Base-by-base conservation (phyloP, 2,888 invertebrate species). In the Acleris sparsana region DNA sequence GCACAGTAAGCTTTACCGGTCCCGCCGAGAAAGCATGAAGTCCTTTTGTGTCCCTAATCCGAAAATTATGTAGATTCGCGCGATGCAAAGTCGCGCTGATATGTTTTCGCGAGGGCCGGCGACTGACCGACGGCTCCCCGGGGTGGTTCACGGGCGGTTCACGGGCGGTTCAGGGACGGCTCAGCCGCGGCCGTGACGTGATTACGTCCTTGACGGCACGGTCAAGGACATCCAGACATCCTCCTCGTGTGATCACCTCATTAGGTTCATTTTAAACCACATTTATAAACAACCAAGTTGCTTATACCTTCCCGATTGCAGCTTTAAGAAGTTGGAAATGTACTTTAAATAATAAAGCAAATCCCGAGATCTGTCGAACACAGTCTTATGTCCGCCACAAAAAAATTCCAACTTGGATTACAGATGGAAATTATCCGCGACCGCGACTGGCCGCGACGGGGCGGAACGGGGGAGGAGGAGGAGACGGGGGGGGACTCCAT, bases 331-430 rank as follows among this genome's bases (percentile, higher is more conserved):
- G 48, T 59, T 63, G 33, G 58, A 63, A 55, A 63, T 59, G 39
- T 46, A 39, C 48, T 59, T 59, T 53, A 53, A 58, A 64, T 48
- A 64, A 53, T n/a, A 64, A 63, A 64, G 48, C 48, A 59, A 64
- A 64, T 25, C 46, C 39, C 46, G 52, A 58, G 63, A 64, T 59
- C 63, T 53, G 63, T 64, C 63, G 63, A 64, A 64, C 63, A 53
- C 63, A 59, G 53, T 59, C 53, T 46, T 51, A 48, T 25, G 63
- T 53, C 53, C 48, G 58, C 48, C 59, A 53, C 63, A 49, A 64
- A 64, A 59, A 18, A 59, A 63, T 58, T 53, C 59, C 58, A 53
- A 53, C 46, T 59, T 53, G 58, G 58, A 48, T 59, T 59, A 53
- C 63, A 39, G 53, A 59, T 59, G 63, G 63, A 53, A 58, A 58